Evolutionary conservation across 2,113 vertebrate species (phyloP).

Genomic region (Halichoeres trimaculatus): DNA sequence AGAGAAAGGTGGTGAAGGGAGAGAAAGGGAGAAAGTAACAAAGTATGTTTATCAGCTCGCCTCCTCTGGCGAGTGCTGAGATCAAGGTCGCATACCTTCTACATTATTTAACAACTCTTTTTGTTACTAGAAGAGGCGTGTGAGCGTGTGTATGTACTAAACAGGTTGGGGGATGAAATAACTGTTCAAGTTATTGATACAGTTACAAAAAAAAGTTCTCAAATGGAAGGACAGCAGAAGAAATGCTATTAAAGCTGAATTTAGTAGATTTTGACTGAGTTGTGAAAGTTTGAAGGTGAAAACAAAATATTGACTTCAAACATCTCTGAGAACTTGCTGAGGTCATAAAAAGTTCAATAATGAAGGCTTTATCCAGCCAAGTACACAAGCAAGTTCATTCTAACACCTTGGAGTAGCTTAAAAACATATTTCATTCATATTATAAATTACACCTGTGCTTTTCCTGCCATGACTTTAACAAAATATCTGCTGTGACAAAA

Average conservation of each 20-base stretch:
- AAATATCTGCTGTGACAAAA: neutral
- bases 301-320: neutral
- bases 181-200: neutral
- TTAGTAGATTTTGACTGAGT: neutral
- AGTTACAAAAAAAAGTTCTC: neutral
- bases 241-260: neutral
- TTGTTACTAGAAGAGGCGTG: constrained; percentile 44
- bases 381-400: too few relatives aligned
- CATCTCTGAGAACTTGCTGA: too few relatives aligned
- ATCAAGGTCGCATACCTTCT: constrained; percentile 54
- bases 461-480: neutral
- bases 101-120: constrained; percentile 66
- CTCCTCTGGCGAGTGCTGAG: constrained; percentile 45
- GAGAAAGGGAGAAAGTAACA: constrained; percentile 16
- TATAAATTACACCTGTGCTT: neutral
- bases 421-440: neutral
- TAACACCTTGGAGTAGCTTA: too few relatives aligned
- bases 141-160: constrained; percentile 8
- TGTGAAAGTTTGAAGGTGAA: neutral
- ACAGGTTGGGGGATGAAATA: constrained; percentile 8
- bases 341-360: too few relatives aligned
- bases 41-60: constrained; percentile 57
- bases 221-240: neutral
- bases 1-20: constrained; percentile 33
- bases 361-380: too few relatives aligned